Evolutionary conservation across 2,888 invertebrate genomes (phyloP).

Genomic region (Meta bourneti): DNA sequence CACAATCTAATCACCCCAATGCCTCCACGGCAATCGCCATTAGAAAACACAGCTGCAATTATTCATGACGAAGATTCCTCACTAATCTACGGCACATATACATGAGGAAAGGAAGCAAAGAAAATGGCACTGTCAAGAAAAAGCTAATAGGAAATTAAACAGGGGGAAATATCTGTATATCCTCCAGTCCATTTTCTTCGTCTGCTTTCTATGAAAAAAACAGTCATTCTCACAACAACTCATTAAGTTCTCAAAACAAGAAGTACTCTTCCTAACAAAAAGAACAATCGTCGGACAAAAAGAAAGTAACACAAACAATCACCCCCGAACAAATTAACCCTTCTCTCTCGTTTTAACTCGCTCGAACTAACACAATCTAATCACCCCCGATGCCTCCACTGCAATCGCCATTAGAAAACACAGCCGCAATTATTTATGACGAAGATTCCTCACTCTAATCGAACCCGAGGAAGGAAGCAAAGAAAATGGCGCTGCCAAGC

Average conservation of each 20-base stretch:
- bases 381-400: background rate
- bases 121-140: background rate
- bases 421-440: background rate
- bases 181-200: background rate
- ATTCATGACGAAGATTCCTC: background rate
- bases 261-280: too few species aligned
- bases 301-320: background rate
- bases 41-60: background rate
- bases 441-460: background rate
- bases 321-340: background rate
- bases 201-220: too few species aligned
- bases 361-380: background rate
- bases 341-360: background rate
- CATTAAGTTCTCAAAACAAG: too few species aligned
- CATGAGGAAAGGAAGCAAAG: background rate
- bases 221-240: too few species aligned
- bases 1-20: background rate
- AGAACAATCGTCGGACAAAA: background rate
- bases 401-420: background rate
- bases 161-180: conserved; percentile 40
- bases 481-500: background rate
- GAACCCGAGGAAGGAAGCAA: background rate
- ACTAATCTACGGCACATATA: too few species aligned
- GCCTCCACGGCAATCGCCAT: background rate
- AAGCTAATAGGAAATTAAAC: conserved; percentile 66